Conservation (phyloP, 37 sponge, comb jelly and placozoan genomes). For the Haliclona indistincta region DNA sequence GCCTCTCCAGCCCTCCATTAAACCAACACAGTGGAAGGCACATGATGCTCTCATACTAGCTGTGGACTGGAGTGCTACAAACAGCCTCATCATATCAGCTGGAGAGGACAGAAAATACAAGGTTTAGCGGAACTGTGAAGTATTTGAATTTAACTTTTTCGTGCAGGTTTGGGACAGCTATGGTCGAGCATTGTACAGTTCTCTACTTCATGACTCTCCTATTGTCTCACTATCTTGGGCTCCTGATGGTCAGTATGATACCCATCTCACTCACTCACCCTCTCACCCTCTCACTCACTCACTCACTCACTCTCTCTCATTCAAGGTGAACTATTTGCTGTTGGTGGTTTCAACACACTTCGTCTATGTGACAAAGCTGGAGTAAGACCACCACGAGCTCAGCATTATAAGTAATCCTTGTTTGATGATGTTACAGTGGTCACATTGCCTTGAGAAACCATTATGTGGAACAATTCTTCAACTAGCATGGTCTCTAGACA, state of each 20-base stretch:
- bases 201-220: slow-evolving; percentile 87
- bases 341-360: slow-evolving; percentile 88
- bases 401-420: slow-evolving; percentile 82
- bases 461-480: slow-evolving; percentile 70
- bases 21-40: slow-evolving; percentile 94
- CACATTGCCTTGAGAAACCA: slow-evolving; percentile 92
- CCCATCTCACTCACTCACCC: neutral
- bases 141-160: neutral
- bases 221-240: slow-evolving; percentile 87
- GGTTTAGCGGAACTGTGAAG: slow-evolving; percentile 29
- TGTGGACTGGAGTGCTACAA: slow-evolving; percentile 89
- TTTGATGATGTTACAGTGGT: slow-evolving; percentile 80
- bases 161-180: slow-evolving; percentile 93
- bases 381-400: slow-evolving; percentile 52
- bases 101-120: slow-evolving; percentile 97
- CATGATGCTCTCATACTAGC: slow-evolving; percentile 87
- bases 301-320: neutral
- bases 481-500: slow-evolving; percentile 84
- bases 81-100: slow-evolving; percentile 86
- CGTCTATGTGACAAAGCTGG: slow-evolving; percentile 93
- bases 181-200: slow-evolving; percentile 76
- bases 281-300: neutral
- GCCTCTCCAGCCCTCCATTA: slow-evolving; percentile 84
- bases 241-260: slow-evolving; percentile 71
- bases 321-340: slow-evolving; percentile 87